Evolutionary conservation across 2,113 vertebrate species (phyloP).

Genomic region (Phrynosoma blainvillii): DNA sequence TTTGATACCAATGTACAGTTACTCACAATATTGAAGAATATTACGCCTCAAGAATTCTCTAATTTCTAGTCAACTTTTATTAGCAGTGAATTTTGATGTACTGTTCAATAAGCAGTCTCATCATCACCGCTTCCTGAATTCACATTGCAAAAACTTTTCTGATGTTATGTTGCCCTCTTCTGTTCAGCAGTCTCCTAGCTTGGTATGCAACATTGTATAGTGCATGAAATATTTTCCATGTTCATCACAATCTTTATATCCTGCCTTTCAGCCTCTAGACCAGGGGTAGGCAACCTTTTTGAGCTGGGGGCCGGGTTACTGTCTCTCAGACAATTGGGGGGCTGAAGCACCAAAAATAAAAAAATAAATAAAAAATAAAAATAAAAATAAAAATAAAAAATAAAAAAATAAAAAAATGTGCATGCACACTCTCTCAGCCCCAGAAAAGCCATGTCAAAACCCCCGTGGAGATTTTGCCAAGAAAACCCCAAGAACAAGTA

Average conservation of each 20-base stretch:
- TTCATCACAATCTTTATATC: background rate
- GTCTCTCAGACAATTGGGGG: no score
- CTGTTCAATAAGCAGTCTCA: background rate
- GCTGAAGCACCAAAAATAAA: no score
- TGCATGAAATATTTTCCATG: background rate
- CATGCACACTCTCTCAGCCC: no score
- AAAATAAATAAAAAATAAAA: no score
- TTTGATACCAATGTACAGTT: background rate
- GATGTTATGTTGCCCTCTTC: slow-evolving; percentile 29
- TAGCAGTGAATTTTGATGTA: background rate
- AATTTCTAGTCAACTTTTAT: background rate
- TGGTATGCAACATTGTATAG: background rate
- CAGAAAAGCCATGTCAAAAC: no score
- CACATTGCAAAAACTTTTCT: background rate
- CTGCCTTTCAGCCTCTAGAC: background rate
- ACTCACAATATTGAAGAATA: background rate
- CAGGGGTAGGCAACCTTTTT: no score
- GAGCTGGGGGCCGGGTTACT: no score
- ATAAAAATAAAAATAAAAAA: no score
- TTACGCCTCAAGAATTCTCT: background rate
- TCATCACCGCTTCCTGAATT: background rate
- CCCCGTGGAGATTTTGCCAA: no score
- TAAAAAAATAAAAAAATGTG: no score
- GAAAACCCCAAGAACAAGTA: no score
- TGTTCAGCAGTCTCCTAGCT: background rate